Conservation (phyloP, 1,140 invertebrate genomes). For the Amyelois transitella region DNA sequence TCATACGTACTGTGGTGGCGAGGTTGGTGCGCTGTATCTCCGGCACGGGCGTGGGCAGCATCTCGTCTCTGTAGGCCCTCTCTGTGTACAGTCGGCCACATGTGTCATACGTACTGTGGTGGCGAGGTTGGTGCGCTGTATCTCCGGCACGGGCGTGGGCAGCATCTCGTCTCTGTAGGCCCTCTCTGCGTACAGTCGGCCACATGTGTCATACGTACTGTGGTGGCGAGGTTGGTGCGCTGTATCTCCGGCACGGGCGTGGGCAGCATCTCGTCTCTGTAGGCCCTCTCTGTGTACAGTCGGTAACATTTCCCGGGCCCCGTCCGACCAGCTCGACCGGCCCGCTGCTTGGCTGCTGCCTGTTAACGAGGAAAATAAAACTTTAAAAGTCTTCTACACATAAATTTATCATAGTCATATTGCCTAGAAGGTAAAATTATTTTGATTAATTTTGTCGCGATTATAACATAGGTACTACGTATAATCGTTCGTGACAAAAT, state of each 20-base stretch:
- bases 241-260: constrained; percentile 99
- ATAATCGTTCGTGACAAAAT: too few species aligned
- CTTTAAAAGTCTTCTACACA: too few species aligned
- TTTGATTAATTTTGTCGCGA: too few species aligned
- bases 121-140: constrained; percentile 98
- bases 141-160: constrained; percentile 98
- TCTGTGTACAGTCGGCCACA: constrained; percentile 90
- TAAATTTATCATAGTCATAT: too few species aligned
- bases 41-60: too few species aligned
- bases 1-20: too few species aligned
- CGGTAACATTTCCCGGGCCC: constrained; percentile 98
- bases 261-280: constrained; percentile 98
- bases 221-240: constrained; percentile 97
- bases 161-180: constrained; percentile 99
- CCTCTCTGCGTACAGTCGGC: constrained; percentile 93
- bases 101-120: constrained; percentile 80
- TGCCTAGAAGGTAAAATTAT: too few species aligned
- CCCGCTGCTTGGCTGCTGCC: constrained; percentile 98
- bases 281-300: constrained; percentile 98
- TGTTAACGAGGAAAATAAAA: too few species aligned
- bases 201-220: constrained; percentile 68
- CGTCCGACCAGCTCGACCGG: constrained; percentile 96
- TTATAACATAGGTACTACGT: too few species aligned
- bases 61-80: constrained; percentile 97
- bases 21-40: too few species aligned